Percentiles rank a stretch among this genome's conserved stretches.
Evolutionary conservation across 2,888 invertebrate species (phyloP).

Genomic region (Lamproptera curius): DNA sequence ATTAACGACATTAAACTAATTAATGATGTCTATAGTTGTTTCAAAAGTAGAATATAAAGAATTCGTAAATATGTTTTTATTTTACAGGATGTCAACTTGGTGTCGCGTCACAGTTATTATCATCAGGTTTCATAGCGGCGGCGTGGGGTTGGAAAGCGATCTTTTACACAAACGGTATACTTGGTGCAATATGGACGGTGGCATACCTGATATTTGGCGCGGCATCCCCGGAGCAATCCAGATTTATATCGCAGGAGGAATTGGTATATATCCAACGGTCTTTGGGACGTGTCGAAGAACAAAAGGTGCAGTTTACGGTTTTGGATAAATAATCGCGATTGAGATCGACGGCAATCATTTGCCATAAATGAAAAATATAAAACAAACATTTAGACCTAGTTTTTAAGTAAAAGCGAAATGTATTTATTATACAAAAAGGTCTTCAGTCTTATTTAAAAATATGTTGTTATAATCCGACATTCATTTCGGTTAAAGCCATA

Average conservation of each 20-base stretch:
- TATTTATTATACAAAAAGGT: no score
- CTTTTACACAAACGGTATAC: conserved; percentile 84
- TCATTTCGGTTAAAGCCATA: no score
- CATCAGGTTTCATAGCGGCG: conserved; percentile 84
- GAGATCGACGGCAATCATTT: no score
- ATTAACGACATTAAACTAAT: no score
- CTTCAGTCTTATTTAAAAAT: no score
- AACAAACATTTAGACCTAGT: no score
- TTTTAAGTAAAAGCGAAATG: no score
- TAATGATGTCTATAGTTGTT: no score
- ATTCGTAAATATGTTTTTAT: not conserved
- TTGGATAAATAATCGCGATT: no score
- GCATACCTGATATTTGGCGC: conserved; percentile 81
- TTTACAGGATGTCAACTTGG: conserved; percentile 85
- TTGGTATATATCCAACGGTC: conserved; percentile 81
- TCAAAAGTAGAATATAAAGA: no score
- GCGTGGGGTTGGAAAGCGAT: conserved; percentile 86
- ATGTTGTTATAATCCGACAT: no score
- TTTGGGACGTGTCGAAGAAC: conserved; percentile 54
- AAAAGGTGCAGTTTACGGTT: conserved; percentile 43
- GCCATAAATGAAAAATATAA: no score
- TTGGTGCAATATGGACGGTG: conserved; percentile 80
- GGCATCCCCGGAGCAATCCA: conserved; percentile 80
- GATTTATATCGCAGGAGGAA: conserved; percentile 81
- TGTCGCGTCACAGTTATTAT: conserved; percentile 85